A percentile compares a stretch with the other conserved stretches of the same genome.
Conservation (phyloP, 1,140 invertebrate genomes). For the Papilio aristodemus region DNA sequence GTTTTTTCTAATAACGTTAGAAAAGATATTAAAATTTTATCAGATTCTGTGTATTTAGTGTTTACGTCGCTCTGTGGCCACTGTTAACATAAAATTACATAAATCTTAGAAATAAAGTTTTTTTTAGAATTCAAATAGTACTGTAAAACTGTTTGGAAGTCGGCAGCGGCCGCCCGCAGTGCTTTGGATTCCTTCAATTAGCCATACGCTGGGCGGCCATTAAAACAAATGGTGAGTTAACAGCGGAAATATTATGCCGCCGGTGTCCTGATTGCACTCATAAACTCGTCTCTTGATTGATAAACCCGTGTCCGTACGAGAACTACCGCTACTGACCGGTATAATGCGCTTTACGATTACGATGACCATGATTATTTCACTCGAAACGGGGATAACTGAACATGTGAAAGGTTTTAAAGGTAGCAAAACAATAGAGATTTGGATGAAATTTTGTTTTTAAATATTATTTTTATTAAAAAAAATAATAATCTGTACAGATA, state of each 20-base stretch:
- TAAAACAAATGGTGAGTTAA: constrained; percentile 51
- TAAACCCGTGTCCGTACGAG: constrained; percentile 45
- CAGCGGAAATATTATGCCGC: constrained; percentile 47
- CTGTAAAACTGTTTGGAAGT: constrained; percentile 36
- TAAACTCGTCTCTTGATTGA: constrained; percentile 57
- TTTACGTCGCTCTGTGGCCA: neutral
- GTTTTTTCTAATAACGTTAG: constrained; percentile 12
- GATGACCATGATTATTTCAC: neutral
- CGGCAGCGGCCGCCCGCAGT: constrained; percentile 54
- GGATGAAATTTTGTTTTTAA: too few relatives aligned
- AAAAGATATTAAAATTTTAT: neutral
- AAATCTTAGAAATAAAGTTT: neutral
- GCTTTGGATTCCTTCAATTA: constrained; percentile 57
- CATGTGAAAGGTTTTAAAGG: too few relatives aligned
- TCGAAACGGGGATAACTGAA: neutral
- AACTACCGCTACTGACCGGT: constrained; percentile 36
- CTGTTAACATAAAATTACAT: neutral
- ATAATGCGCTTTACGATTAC: constrained; percentile 35
- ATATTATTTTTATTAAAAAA: too few relatives aligned
- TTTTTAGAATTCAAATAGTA: constrained; percentile 7
- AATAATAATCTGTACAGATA: too few relatives aligned
- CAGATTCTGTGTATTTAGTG: constrained; percentile 4
- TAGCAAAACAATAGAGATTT: too few relatives aligned
- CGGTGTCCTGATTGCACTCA: constrained; percentile 40
- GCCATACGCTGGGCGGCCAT: constrained; percentile 43